These are phyloP conservation scores for Eriosoma lanigerum DNA, from an alignment of 1,140 invertebrate species.

Conservation along the genomic window DNA sequence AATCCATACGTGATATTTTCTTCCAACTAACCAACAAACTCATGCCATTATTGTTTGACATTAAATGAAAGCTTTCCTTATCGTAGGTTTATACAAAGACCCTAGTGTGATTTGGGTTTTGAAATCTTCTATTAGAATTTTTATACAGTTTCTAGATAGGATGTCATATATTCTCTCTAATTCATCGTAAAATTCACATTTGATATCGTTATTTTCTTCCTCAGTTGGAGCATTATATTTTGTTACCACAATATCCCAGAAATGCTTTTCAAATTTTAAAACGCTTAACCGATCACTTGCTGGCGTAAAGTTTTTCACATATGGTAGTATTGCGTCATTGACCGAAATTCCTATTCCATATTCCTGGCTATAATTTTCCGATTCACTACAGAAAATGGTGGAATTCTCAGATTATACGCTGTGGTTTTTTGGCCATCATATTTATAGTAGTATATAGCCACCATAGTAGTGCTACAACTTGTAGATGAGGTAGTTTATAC, in stretches of 20 bases:
- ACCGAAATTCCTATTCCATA: neutral
- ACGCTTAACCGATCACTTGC: neutral
- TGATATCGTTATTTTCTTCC: neutral
- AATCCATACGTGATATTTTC: no score
- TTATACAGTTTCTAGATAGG: neutral
- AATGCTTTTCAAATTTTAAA: neutral
- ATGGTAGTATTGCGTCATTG: neutral
- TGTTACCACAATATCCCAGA: neutral
- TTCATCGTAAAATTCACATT: neutral
- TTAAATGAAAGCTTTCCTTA: no score
- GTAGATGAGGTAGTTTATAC: no score
- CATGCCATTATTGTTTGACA: no score
- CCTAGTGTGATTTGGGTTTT: no score
- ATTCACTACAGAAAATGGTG: neutral
- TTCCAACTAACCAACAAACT: no score
- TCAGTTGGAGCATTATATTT: neutral
- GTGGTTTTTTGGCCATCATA: no score
- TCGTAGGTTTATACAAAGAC: no score
- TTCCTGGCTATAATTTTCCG: no score
- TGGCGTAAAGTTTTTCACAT: neutral
- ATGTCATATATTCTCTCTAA: neutral
- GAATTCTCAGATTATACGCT: neutral
- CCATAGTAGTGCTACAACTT: no score
- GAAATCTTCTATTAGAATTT: neutral
- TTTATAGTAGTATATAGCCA: no score